A percentile compares a stretch with the other conserved stretches of the same genome.
These are phyloP conservation scores for Abramis brama DNA, from an alignment of 2,113 vertebrate genomes.

Conservation along the genomic window DNA sequence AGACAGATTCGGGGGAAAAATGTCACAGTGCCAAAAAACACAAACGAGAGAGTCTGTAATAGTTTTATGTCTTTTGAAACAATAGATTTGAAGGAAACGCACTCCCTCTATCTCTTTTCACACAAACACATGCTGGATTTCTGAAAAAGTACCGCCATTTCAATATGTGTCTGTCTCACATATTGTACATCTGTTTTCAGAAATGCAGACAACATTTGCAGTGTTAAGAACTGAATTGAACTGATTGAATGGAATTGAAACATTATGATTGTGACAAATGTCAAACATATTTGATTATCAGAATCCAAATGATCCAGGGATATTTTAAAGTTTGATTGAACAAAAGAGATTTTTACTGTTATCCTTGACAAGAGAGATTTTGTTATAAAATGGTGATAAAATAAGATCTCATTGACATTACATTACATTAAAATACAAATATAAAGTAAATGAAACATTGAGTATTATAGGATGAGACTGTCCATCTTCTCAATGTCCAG, in stretches of 20 bases:
- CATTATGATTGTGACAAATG: background rate
- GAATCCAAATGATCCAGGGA: too few species aligned
- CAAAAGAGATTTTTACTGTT: background rate
- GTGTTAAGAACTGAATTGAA: background rate
- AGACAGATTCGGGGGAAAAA: background rate
- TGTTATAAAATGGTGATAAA: background rate
- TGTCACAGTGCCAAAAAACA: constrained; percentile 9
- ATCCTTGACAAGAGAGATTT: too few species aligned
- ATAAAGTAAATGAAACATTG: background rate
- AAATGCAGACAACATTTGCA: background rate
- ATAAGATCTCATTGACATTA: background rate
- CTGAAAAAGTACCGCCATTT: background rate
- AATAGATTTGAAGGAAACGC: background rate
- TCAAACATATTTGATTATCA: background rate
- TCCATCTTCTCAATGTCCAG: background rate
- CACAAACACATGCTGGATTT: background rate
- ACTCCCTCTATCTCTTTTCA: constrained; percentile 41
- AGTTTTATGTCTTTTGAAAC: constrained; percentile 40
- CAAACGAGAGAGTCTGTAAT: background rate
- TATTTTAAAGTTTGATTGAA: background rate
- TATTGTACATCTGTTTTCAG: background rate
- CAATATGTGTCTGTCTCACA: background rate
- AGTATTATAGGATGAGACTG: background rate
- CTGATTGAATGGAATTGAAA: background rate
- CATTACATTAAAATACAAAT: background rate